These are phyloP conservation scores for Pecten maximus DNA, from an alignment of 2,888 invertebrate genomes.

Conservation along the genomic window DNA sequence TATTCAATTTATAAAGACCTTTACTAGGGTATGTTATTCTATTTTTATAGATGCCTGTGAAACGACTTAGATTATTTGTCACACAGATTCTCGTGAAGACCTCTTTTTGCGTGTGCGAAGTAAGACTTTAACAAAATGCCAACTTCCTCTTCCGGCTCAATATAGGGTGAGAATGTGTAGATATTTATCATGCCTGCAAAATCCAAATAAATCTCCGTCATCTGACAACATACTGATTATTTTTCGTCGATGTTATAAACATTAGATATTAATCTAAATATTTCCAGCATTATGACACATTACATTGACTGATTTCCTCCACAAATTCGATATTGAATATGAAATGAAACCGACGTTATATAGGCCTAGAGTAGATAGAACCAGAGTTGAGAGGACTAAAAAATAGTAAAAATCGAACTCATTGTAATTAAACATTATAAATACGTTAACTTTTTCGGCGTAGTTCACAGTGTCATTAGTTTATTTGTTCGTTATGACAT, in stretches of 20 bases:
- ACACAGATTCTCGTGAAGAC: too few species aligned
- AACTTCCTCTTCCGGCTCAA: slow-evolving; percentile 56
- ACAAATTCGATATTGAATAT: neutral
- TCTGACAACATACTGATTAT: neutral
- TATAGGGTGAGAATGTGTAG: slow-evolving; percentile 40
- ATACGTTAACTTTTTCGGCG: too few species aligned
- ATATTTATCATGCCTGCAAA: neutral
- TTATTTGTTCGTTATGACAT: too few species aligned
- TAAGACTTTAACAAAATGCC: neutral
- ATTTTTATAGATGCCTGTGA: too few species aligned
- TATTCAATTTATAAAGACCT: too few species aligned
- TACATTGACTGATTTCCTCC: neutral
- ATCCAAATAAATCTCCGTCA: neutral
- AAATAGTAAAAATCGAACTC: too few species aligned
- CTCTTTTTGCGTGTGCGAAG: slow-evolving; percentile 26
- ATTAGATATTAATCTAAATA: neutral
- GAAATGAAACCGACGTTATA: neutral
- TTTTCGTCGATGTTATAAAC: neutral
- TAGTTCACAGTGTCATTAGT: too few species aligned
- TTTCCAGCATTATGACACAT: neutral
- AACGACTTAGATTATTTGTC: too few species aligned
- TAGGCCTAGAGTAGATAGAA: too few species aligned
- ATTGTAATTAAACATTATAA: too few species aligned
- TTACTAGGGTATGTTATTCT: too few species aligned
- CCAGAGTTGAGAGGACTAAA: too few species aligned